These are phyloP conservation scores for Tipula vernalis DNA, from an alignment of 2,888 invertebrate species.

Conservation along the genomic window DNA sequence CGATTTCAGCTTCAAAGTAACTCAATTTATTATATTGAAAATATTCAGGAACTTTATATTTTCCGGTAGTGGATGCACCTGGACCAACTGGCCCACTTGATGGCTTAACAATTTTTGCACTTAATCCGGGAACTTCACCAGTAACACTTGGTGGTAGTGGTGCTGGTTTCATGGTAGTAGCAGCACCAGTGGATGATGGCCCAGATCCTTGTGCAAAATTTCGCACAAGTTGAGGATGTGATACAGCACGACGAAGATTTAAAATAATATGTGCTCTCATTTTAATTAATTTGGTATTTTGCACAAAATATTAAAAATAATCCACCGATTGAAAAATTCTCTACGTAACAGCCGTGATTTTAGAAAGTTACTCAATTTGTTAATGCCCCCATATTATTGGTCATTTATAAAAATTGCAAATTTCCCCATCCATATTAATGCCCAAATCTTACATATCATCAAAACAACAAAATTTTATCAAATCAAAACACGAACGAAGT, in stretches of 20 bases:
- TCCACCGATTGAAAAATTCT: background rate
- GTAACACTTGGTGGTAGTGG: constrained; percentile 21
- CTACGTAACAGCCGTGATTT: background rate
- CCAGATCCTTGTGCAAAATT: too few species aligned
- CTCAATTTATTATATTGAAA: constrained; percentile 64
- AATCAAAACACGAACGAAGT: background rate
- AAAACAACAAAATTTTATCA: background rate
- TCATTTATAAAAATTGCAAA: background rate
- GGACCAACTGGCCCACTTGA: constrained; percentile 37
- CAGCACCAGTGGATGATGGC: constrained; percentile 14
- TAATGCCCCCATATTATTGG: background rate
- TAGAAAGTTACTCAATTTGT: background rate
- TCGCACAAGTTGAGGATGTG: background rate
- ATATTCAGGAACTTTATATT: constrained; percentile 82
- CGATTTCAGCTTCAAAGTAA: constrained; percentile 74
- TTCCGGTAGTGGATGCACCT: constrained; percentile 47
- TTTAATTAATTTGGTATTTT: background rate
- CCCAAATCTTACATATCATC: background rate
- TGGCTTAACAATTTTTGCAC: constrained; percentile 43
- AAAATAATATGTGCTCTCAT: background rate
- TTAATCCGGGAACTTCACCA: constrained; percentile 50
- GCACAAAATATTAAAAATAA: background rate
- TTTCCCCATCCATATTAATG: background rate
- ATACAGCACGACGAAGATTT: background rate
- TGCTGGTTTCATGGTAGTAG: constrained; percentile 19